Evolutionary conservation across 2,888 invertebrate genomes (phyloP), one percentile per base, ranked within the genome.

Genomic region (Platycheirus albimanus): DNA sequence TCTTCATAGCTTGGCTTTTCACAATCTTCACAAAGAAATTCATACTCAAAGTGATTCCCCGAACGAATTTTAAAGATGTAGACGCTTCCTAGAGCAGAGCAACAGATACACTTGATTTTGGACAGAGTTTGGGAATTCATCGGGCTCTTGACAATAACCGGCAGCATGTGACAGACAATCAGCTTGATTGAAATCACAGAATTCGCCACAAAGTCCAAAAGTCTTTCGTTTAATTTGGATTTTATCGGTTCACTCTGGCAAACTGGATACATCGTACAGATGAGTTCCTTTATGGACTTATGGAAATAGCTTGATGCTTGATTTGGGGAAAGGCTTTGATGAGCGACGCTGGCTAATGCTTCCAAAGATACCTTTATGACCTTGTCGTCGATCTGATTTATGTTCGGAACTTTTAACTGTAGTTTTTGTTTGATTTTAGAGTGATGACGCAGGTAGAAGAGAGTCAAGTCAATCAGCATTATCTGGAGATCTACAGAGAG

Each of bases 161-260:
- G 83, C 1, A 83, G 78, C 30, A 83, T 74, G 20, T 83, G 83
- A 5, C 78, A 78, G 5, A 70, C 69, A n/a, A 78, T 77, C 0
- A 56, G 24, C 19, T 56, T 67, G 36, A 71, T 74, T 0, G 77
- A 69, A 6, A 83, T 69, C 28, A 74, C 69, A 1, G 51, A 69
- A 52, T 78, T 83, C 0, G 72, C 83, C 2, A 83, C 13, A 17
- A 78, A 69, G 17, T 58, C 30, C 13, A 78, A 30, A 13, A 83
- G 67, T 5, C 7, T 41, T 3, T 72, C 64, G 15, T 83, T 78
- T 1, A 83, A 47, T 24, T 63, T 30, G 1, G n/a, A 1, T 47
- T 58, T 63, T 11, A 83, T 78, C 0, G 19, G n/a, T 15, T 83
- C 69, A 36, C 38, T 56, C 3, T 56, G 28, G 20, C 74, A 74